Evolutionary conservation across 2,113 vertebrate genomes (phyloP).

Genomic region (Halichoerus grypus): DNA sequence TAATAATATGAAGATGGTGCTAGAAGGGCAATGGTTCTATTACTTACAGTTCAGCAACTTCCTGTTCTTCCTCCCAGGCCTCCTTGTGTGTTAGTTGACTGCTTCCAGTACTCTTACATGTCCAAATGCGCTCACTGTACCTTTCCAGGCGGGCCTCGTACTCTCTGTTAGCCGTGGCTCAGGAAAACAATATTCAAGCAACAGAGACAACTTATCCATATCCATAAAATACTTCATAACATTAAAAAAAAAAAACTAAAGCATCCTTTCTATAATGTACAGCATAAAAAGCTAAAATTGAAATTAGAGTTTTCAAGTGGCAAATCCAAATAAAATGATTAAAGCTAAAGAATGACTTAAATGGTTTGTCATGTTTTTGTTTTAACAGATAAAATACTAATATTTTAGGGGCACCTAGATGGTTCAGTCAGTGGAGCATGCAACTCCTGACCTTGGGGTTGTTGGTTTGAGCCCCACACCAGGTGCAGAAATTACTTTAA

Average conservation of each 20-base stretch:
- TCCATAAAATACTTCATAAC: background rate
- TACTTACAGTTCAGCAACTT: slow-evolving; percentile 99
- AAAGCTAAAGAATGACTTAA: background rate
- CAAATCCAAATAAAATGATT: slow-evolving; percentile 30
- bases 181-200: slow-evolving; percentile 89
- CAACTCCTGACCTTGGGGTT: background rate
- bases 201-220: slow-evolving; percentile 29
- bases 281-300: background rate
- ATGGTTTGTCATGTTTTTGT: background rate
- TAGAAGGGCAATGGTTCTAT: background rate
- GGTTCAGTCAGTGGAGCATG: background rate
- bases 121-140: slow-evolving; percentile 97
- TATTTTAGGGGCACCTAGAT: background rate
- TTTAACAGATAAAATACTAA: slow-evolving; percentile 15
- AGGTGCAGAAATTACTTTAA: background rate
- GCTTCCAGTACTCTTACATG: slow-evolving; percentile 98
- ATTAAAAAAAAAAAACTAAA: background rate
- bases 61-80: slow-evolving; percentile 99
- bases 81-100: slow-evolving; percentile 98
- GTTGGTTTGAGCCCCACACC: background rate
- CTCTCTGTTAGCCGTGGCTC: slow-evolving; percentile 91
- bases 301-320: background rate
- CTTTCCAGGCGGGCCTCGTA: slow-evolving; percentile 94
- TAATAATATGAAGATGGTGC: slow-evolving; percentile 9
- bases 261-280: background rate